phyloP scores from a whole-genome alignment of 2,888 invertebrate genomes.

The Cheiracanthium punctorium region DNA sequence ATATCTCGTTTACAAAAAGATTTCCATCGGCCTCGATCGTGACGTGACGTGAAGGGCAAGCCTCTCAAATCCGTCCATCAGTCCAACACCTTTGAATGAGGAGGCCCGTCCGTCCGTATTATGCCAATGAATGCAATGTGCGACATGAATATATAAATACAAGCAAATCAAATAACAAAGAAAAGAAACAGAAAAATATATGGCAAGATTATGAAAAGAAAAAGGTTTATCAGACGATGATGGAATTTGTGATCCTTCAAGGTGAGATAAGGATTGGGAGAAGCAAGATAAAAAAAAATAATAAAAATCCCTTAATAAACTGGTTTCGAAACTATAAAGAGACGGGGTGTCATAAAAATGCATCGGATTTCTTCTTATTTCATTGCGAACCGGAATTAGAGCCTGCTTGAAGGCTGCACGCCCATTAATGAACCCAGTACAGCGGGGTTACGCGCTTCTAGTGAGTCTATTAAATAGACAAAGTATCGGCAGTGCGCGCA shows the following conservation, averaged over 20 bases:
- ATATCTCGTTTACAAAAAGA: background rate
- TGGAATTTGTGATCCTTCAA: background rate
- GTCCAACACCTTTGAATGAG: background rate
- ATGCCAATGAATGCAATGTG: background rate
- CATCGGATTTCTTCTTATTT: background rate
- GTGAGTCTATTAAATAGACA: too few relatives aligned
- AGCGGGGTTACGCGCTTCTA: background rate
- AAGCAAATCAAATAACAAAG: background rate
- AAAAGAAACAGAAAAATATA: too few relatives aligned
- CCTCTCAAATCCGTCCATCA: background rate
- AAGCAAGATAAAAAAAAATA: background rate
- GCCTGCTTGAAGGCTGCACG: background rate
- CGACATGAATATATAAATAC: background rate
- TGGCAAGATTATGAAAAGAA: background rate
- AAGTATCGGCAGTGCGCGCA: too few relatives aligned
- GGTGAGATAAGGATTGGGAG: background rate
- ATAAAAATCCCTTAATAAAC: background rate
- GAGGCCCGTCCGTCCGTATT: background rate
- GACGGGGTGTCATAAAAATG: constrained; percentile 4
- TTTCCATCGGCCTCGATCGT: background rate
- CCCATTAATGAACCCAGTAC: background rate
- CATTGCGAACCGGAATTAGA: background rate
- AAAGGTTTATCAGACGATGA: constrained; percentile 4
- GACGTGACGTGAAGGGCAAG: background rate
- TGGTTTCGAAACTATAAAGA: constrained; percentile 12